Base-by-base conservation (phyloP, 1,140 invertebrate genomes). In the Leptinotarsa defecta region DNA sequence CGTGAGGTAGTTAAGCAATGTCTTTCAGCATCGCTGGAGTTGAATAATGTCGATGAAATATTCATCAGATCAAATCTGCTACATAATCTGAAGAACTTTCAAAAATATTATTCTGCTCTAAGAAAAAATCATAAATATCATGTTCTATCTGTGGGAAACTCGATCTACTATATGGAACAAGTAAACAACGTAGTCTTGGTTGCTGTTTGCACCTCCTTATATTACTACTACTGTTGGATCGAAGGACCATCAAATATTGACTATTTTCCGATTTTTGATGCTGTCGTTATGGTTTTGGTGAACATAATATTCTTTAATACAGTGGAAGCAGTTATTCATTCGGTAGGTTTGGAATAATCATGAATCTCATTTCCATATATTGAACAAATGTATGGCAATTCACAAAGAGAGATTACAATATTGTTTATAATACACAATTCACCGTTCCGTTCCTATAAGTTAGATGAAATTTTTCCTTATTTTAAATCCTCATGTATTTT, bases 231-330 rank as follows among this genome's bases (percentile, higher is more conserved):
- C 27, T 67, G 64, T 34, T 20, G 27, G 20, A 67, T 5, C 4
- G 13, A 67, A 15, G 22, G 22, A 13, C 5, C 22, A 13, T 15
- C 3, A 8, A 43, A 43, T 11, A 13, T 6, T 22, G 64, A 67
- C 88, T 67, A 24, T 20, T 67, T 34, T 11, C 11, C 22, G 3
- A 20, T 24, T 19, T 24, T 6, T 17, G 64, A 67, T 67, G 20
- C 22, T 15, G 13, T 67, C 15, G 20, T 67, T n/a, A 20, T 67
- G 22, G 22, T 11, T 67, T 20, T 22, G n/a, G 22, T 67, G 4
- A 67, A n/a, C 4, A 24, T 17, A 3, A 24, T 20, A 24, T 15
- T 67, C 22, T 24, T 67, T 13, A 17, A 15, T 2, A 67, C 6
- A 15, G 19, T 24, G 4, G 27, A 67, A 15, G 27, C 20, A 3